These are phyloP conservation scores for Lanius ludovicianus DNA, from an alignment of 2,113 vertebrate species.

Conservation along the genomic window DNA sequence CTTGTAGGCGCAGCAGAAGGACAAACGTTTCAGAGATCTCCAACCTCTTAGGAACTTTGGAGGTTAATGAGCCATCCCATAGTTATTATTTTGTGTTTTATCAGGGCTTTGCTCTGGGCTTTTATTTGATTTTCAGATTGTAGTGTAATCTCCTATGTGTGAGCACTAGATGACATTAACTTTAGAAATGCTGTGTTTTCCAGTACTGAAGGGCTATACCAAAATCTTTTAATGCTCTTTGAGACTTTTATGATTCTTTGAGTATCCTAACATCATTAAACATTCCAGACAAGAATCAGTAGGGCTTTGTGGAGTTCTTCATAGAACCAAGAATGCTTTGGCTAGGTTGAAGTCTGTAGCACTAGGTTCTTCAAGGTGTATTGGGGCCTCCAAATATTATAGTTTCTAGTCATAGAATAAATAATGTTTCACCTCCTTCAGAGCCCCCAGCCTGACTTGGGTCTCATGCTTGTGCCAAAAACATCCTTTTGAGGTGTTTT, in stretches of 20 bases:
- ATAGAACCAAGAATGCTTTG: background rate
- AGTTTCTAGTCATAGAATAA: background rate
- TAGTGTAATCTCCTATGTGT: background rate
- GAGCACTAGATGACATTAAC: background rate
- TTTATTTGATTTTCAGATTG: slow-evolving; percentile 43
- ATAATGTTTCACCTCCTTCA: background rate
- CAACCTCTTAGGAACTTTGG: slow-evolving; percentile 9
- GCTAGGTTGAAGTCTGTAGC: background rate
- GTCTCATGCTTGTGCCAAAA: background rate
- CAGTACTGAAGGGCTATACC: background rate
- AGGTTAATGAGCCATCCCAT: slow-evolving; percentile 47
- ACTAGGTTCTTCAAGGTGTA: background rate
- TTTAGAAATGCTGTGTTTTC: background rate
- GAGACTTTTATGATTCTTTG: background rate
- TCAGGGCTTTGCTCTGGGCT: background rate
- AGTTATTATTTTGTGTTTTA: slow-evolving; percentile 41
- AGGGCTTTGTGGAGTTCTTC: background rate
- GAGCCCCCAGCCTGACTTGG: background rate
- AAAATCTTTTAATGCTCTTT: background rate
- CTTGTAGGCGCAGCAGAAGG: slow-evolving; percentile 17
- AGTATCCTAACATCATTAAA: background rate
- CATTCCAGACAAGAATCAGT: background rate
- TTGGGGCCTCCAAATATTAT: background rate
- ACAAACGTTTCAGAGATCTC: slow-evolving; percentile 16
- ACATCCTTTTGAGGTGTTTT: background rate